Conservation (phyloP, 2,797 vertebrate species). For the Rhynchonycteris naso region DNA sequence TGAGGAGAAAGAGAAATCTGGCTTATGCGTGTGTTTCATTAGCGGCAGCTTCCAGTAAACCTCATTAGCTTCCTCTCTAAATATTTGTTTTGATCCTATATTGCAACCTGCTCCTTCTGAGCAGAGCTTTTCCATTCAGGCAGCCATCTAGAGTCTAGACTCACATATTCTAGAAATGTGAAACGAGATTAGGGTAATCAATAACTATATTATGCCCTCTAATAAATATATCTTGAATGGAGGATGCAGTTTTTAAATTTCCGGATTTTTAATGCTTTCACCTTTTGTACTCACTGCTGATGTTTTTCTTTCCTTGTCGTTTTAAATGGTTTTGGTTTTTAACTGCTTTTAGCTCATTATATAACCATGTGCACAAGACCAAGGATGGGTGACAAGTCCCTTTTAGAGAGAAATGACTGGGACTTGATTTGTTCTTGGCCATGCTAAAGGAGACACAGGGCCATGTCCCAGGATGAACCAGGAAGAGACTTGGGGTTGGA, state of each 20-base stretch:
- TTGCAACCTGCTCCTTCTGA: conserved; percentile 37
- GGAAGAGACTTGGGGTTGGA: background rate
- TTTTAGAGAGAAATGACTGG: conserved; percentile 38
- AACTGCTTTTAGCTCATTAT: conserved; percentile 51
- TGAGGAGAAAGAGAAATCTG: conserved; percentile 14
- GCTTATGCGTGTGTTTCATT: conserved; percentile 5
- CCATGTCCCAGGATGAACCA: background rate
- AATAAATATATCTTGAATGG: background rate
- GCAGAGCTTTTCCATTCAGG: background rate
- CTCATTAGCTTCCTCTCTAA: background rate
- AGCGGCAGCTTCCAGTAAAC: background rate
- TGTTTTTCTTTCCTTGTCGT: conserved; percentile 10
- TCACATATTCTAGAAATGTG: background rate
- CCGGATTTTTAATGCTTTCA: background rate
- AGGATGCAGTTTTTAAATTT: background rate
- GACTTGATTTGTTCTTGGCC: conserved; percentile 18
- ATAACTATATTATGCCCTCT: background rate
- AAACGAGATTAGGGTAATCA: background rate
- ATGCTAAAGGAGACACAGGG: background rate
- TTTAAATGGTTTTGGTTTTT: conserved; percentile 55
- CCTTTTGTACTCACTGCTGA: background rate
- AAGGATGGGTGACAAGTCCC: background rate
- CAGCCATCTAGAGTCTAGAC: background rate
- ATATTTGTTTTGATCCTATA: background rate
- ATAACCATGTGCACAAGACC: conserved; percentile 26